phyloP scores from a whole-genome alignment of 1,140 invertebrate species.

The Atta texana region DNA sequence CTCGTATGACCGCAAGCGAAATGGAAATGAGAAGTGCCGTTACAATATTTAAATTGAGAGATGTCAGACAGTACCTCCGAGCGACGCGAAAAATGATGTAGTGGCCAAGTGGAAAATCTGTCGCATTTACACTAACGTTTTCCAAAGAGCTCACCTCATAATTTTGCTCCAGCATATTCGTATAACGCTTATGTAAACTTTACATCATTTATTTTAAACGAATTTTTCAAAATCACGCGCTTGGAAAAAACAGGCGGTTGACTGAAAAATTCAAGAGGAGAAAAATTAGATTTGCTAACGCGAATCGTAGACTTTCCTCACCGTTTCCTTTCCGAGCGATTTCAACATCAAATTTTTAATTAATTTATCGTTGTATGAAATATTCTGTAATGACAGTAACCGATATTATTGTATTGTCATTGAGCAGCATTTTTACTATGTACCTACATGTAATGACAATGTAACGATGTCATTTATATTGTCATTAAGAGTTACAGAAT shows the following conservation, averaged over 20 bases:
- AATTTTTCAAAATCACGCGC: not conserved
- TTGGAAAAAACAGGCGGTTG: not conserved
- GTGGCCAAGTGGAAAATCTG: conserved; percentile 18
- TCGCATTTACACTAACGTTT: not conserved
- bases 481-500: too few relatives aligned
- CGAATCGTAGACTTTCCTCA: not conserved
- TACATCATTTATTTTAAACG: not conserved
- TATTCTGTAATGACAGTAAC: not conserved
- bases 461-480: too few relatives aligned
- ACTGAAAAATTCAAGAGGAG: conserved; percentile 18
- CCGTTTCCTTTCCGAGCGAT: not conserved
- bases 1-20: conserved; percentile 17
- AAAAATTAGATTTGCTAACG: conserved; percentile 1
- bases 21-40: conserved; percentile 49
- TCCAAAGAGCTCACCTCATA: not conserved
- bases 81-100: conserved; percentile 34
- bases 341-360: conserved; percentile 14
- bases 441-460: too few relatives aligned
- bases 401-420: too few relatives aligned
- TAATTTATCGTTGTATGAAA: not conserved
- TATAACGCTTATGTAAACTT: conserved; percentile 1
- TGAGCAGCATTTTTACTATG: too few relatives aligned
- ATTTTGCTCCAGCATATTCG: not conserved
- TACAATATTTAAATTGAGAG: conserved; percentile 50
- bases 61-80: conserved; percentile 23